Conservation (phyloP, 2,113 vertebrate genomes). For the Psammodynastes pulverulentus region DNA sequence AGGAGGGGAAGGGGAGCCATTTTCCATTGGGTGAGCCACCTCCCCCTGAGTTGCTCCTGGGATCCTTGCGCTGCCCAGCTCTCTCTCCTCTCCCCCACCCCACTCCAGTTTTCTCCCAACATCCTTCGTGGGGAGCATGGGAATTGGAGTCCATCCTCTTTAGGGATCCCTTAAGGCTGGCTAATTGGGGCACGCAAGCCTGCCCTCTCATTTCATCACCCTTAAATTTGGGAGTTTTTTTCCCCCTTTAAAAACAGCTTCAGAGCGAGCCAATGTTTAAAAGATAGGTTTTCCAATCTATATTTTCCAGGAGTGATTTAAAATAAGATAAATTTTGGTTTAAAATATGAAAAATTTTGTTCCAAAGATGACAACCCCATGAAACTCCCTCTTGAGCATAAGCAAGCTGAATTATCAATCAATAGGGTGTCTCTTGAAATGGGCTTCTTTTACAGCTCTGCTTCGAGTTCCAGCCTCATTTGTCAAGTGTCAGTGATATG, state of each 20-base stretch:
- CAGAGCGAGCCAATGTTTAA: not conserved
- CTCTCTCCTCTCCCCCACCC: too few relatives aligned
- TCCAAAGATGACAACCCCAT: constrained; percentile 51
- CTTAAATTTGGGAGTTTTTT: not conserved
- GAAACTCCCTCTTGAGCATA: constrained; percentile 54
- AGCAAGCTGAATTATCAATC: constrained; percentile 63
- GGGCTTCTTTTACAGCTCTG: constrained; percentile 34
- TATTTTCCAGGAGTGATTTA: constrained; percentile 49
- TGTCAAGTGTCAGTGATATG: constrained; percentile 36
- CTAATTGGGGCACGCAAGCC: too few relatives aligned
- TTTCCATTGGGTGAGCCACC: not conserved
- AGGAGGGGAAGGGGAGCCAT: not conserved
- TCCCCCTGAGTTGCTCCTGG: not conserved
- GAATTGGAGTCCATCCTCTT: not conserved
- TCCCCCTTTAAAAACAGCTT: not conserved
- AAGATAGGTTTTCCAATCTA: constrained; percentile 19
- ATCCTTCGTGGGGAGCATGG: not conserved
- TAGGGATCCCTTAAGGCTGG: not conserved
- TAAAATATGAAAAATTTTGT: constrained; percentile 52
- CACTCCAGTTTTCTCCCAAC: not conserved
- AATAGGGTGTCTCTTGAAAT: constrained; percentile 38
- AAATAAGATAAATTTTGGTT: constrained; percentile 48
- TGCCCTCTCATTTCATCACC: not conserved
- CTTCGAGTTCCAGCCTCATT: constrained; percentile 44
- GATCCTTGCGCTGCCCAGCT: not conserved